Evolutionary conservation across 2,113 vertebrate species (phyloP), one percentile per base, ranked within the genome.

Genomic region (Stictonetta naevosa): DNA sequence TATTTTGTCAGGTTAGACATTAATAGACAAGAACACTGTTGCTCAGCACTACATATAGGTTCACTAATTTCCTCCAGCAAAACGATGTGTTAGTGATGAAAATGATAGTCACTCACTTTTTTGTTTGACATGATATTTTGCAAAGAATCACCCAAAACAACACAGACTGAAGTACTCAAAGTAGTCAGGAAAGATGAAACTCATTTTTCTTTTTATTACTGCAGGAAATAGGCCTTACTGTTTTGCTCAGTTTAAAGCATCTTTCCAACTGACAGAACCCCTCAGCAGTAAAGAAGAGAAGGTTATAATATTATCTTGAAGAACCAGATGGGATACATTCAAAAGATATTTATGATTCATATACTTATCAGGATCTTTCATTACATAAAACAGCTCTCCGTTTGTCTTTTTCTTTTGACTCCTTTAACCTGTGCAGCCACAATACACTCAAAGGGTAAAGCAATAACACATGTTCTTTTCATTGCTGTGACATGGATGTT

Each of bases 341-440:
- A 88, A 91, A 95, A 90, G 20, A 44, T 76, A 52, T 66, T 81
- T 86, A 84, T 78, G 79, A 88, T 69, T 84, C 76, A 56, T 40
- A 9, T 72, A 82, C 91, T 96, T 94, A 83, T 89, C 63, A 60
- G 20, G 15, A 48, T 86, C 36, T 92, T 89, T 92, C 78, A 75
- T 83, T 78, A 25, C 26, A 25, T 50, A 78, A 91, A 92, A 1
- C 13, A 80, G 17, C 36, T 81, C 28, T 25, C 15, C 46, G 16
- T 25, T 67, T 84, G 17, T 71, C 85, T 71, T 88, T 53, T 69
- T 42, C 9, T 11, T 93, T 78, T 66, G 48, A 28, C 40, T 95
- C 62, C 77, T 95, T 95, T 86, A 94, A 93, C 87, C 74, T 94
- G n/a, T 36, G 11, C 81, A 94, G 84, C 21, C 69, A 91, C 68